Evolutionary conservation across 1,140 invertebrate genomes (phyloP).

Genomic region (Drosophila chauvacae): DNA sequence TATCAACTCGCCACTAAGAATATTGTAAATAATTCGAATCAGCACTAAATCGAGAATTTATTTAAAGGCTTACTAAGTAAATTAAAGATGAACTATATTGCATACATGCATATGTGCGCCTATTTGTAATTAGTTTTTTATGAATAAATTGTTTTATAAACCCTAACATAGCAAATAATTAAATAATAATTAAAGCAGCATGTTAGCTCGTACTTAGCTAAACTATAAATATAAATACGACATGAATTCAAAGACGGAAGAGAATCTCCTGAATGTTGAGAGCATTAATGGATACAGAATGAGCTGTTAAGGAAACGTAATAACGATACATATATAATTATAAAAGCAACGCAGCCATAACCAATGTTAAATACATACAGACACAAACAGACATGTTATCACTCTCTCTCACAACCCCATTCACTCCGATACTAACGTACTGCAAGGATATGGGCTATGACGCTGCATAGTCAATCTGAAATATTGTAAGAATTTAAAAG

Average conservation of each 20-base stretch:
- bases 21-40: slow-evolving; percentile 55
- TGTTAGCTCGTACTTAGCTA: slow-evolving; percentile 60
- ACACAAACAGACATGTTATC: slow-evolving; percentile 38
- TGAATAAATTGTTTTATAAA: slow-evolving; percentile 72
- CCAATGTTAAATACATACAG: slow-evolving; percentile 58
- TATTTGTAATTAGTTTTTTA: slow-evolving; percentile 83
- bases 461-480: slow-evolving; percentile 27
- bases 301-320: slow-evolving; percentile 66
- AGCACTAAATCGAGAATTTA: slow-evolving; percentile 33
- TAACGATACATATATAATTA: slow-evolving; percentile 19
- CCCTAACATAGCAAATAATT: slow-evolving; percentile 46
- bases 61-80: slow-evolving; percentile 51
- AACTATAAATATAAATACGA: slow-evolving; percentile 46
- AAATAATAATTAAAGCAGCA: slow-evolving; percentile 24
- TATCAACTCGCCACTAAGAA: slow-evolving; percentile 34
- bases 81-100: slow-evolving; percentile 31
- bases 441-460: slow-evolving; percentile 25
- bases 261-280: slow-evolving; percentile 59
- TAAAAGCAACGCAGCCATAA: slow-evolving; percentile 58
- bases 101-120: slow-evolving; percentile 40
- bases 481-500: slow-evolving; percentile 48
- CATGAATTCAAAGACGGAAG: slow-evolving; percentile 13
- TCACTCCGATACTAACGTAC: slow-evolving; percentile 30
- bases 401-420: slow-evolving; percentile 40
- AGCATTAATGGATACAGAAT: slow-evolving; percentile 42